Percentiles rank a stretch among this genome's conserved stretches.
Conservation (phyloP, 2,113 vertebrate species). For the Steatornis caripensis region DNA sequence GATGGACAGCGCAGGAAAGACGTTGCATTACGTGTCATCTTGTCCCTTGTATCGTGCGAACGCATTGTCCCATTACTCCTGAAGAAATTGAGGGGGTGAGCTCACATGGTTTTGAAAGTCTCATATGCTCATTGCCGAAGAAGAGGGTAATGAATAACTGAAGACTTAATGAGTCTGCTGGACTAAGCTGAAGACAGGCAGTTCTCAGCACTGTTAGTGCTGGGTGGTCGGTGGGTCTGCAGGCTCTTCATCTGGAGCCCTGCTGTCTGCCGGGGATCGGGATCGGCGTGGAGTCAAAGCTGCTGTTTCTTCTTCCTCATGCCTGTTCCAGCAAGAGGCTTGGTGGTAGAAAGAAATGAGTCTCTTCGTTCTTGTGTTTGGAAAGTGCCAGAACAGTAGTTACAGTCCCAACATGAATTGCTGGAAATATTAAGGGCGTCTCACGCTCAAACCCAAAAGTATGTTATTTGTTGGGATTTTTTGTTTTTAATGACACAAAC, state of each 20-base stretch:
- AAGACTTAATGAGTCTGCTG: neutral
- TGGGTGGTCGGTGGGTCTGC: rapidly evolving
- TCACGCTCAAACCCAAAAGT: neutral
- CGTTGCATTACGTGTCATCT: neutral
- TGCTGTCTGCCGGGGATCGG: rapidly evolving
- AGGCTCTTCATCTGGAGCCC: neutral
- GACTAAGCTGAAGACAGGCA: neutral
- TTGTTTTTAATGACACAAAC: conserved; percentile 22
- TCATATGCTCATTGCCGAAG: neutral
- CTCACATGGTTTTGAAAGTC: neutral
- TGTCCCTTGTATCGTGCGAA: neutral
- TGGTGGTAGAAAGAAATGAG: neutral
- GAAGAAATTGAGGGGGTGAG: neutral
- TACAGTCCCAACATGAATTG: neutral
- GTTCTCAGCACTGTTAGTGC: neutral
- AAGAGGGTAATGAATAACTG: neutral
- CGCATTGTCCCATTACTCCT: neutral
- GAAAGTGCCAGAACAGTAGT: conserved; percentile 24
- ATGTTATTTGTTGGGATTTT: conserved; percentile 9
- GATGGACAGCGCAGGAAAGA: neutral
- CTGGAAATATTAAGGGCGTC: conserved; percentile 2
- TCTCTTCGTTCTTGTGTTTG: neutral
- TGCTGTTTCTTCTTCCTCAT: neutral
- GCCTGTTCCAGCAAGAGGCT: neutral
- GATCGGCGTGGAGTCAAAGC: neutral